Percentiles rank a stretch among this genome's conserved stretches.
Conservation (phyloP, 1,140 invertebrate species). For the Magallana ariakensis region DNA sequence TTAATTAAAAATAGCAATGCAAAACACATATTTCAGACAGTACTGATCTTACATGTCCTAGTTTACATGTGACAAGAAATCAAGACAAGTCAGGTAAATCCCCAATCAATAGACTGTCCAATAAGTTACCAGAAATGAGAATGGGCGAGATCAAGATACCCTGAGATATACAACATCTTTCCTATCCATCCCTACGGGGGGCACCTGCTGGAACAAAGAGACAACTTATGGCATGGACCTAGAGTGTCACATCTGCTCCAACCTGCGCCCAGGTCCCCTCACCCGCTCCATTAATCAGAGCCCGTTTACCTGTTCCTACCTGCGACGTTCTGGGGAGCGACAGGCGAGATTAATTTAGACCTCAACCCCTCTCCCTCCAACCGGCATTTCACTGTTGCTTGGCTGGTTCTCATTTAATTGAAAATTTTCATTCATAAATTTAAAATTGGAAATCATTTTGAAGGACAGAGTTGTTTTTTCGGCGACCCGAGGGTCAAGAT, state of each 20-base stretch:
- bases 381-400: slow-evolving; percentile 24
- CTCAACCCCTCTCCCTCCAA: slow-evolving; percentile 10
- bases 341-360: slow-evolving; percentile 31
- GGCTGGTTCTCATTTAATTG: slow-evolving; percentile 35
- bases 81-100: background rate
- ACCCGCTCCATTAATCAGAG: slow-evolving; percentile 29
- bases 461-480: slow-evolving; percentile 36
- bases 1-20: background rate
- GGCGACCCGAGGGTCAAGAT: slow-evolving; percentile 25
- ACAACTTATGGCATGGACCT: slow-evolving; percentile 9
- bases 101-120: background rate
- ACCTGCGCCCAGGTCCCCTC: slow-evolving; percentile 9
- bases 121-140: background rate
- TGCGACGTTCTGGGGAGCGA: background rate
- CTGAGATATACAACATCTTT: background rate
- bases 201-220: background rate
- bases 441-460: slow-evolving; percentile 39
- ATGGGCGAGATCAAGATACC: background rate
- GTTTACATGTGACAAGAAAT: slow-evolving; percentile 23
- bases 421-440: slow-evolving; percentile 39
- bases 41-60: background rate
- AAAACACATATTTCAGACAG: background rate
- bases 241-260: slow-evolving; percentile 10
- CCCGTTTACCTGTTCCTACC: background rate
- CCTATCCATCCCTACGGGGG: background rate